Base-by-base conservation (phyloP, 2,113 vertebrate genomes). In the Turnix velox region DNA sequence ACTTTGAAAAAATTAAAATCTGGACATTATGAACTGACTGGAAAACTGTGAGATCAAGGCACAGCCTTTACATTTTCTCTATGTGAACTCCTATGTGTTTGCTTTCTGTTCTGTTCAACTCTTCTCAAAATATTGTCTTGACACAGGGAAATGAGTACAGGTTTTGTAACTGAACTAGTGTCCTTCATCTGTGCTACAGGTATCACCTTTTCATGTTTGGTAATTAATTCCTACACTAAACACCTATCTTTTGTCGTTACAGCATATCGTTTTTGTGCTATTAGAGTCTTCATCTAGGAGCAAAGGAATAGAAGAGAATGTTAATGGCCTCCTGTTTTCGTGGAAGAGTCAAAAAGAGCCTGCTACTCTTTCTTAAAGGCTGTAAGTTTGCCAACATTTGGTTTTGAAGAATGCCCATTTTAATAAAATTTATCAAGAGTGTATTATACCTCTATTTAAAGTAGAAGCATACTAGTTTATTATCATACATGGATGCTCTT, bases 1-100 rank as follows among this genome's bases (percentile, higher is more conserved):
- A 49, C 46, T 81, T 94, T 83, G 78, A 88, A 78, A 72, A 89
- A 95, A 93, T 73, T 16, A 95, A 93, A 89, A 42, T 65, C 75
- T 74, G 61, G 57, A 43, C 78, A 58, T 76, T 89, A 68, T 77
- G 88, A 93, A 16, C 18, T 6, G 59, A 45, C 63, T 87, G 46
- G 35, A 52, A 93, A 87, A 58, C 74, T 59, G 58, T 89, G 91
- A 92, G 71, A 85, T 76, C 40, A 90, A 72, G 33, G 43, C 33
- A 81, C 31, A 80, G 25, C 24, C 63, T 86, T 72, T 75, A 43
- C 12, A 7, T 80, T 81, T 74, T 77, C 51, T 67, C 1, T 59
- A 58, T 51, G 20, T 66, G 54, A 85, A 89, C 82, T 75, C 14
- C 22, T 49, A 5, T 48, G 9, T 63, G 23, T 76, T 72, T 89